Evolutionary conservation across 2,888 invertebrate genomes (phyloP).

Genomic region (Lacanobia oleracea): DNA sequence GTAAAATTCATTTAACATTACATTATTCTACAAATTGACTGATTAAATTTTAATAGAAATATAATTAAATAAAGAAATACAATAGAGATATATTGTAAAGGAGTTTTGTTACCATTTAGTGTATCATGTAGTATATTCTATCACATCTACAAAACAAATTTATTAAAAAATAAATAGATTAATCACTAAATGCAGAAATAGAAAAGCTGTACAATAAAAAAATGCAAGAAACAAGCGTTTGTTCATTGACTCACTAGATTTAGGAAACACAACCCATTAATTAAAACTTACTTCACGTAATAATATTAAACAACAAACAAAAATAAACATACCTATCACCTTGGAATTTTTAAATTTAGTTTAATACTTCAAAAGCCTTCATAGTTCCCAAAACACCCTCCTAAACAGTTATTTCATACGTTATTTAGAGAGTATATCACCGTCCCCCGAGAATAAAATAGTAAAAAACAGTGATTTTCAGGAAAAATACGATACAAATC

Average conservation of each 20-base stretch:
- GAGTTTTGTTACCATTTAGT: background rate
- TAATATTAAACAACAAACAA: constrained; percentile 29
- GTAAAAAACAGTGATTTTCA: no score
- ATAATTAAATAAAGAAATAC: constrained; percentile 31
- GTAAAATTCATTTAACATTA: constrained; percentile 19
- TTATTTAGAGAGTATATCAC: background rate
- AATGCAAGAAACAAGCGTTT: constrained; percentile 42
- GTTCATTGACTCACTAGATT: constrained; percentile 51
- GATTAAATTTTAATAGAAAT: constrained; percentile 14
- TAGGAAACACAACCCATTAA: constrained; percentile 65
- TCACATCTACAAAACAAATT: constrained; percentile 39
- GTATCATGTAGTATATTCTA: background rate
- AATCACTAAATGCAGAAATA: constrained; percentile 51
- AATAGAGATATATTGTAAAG: constrained; percentile 10
- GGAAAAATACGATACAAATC: no score
- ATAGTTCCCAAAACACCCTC: constrained; percentile 32
- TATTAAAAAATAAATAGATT: background rate
- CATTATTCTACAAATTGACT: constrained; percentile 27
- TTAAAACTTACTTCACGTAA: constrained; percentile 38
- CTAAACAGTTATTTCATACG: constrained; percentile 13
- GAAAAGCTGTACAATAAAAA: constrained; percentile 11
- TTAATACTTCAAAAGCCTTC: constrained; percentile 54
- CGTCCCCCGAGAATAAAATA: no score
- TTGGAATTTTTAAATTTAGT: constrained; percentile 11
- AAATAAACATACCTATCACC: constrained; percentile 41